Evolutionary conservation across 2,797 vertebrate species (phyloP).

Genomic region (Luscinia luscinia): DNA sequence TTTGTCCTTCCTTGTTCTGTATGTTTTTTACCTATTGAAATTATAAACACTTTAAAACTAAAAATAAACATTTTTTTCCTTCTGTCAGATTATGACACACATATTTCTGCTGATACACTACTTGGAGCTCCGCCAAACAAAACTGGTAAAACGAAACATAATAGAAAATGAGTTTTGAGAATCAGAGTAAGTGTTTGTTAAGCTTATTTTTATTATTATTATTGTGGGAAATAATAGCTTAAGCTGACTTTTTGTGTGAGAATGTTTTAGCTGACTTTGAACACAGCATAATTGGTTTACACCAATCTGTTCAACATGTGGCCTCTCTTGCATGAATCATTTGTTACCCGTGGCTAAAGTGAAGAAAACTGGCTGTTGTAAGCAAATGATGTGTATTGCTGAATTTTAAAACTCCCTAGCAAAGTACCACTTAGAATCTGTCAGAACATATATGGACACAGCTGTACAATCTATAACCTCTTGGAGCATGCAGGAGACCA

Average conservation of each 20-base stretch:
- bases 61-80: conserved; percentile 52
- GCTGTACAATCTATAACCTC: conserved; percentile 14
- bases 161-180: conserved; percentile 47
- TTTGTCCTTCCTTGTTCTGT: conserved; percentile 24
- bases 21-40: conserved; percentile 26
- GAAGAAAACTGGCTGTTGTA: conserved; percentile 62
- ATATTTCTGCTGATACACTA: conserved; percentile 38
- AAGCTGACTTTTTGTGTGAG: conserved; percentile 62
- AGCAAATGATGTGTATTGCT: conserved; percentile 65
- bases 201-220: conserved; percentile 61
- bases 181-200: conserved; percentile 35
- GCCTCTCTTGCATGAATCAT: conserved; percentile 67
- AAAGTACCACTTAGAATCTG: conserved; percentile 54
- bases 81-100: conserved; percentile 40
- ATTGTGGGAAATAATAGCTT: conserved; percentile 60
- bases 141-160: conserved; percentile 33
- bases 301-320: conserved; percentile 58
- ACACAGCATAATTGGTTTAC: background rate
- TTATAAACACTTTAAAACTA: conserved; percentile 47
- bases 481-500: background rate
- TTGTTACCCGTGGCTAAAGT: conserved; percentile 23
- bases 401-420: conserved; percentile 53
- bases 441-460: conserved; percentile 61
- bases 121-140: conserved; percentile 15
- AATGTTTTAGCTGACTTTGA: conserved; percentile 62